phyloP scores from a whole-genome alignment of 2,797 vertebrate species.

The Hyperoplus lanceolatus region DNA sequence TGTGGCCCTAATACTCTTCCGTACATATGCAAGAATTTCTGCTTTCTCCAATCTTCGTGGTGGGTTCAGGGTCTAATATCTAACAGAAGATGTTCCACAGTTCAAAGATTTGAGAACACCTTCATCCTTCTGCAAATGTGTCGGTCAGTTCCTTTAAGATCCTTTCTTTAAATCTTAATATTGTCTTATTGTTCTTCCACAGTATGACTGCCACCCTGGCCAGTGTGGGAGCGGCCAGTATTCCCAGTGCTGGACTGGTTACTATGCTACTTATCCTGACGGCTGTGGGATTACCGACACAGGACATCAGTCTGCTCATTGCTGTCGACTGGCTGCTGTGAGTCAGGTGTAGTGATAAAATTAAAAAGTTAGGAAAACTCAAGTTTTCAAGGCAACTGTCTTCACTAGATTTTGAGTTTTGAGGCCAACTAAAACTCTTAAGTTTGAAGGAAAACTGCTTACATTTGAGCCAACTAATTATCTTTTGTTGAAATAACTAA shows the following conservation, averaged over 20 bases:
- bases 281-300: constrained; percentile 85
- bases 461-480: too few relatives aligned
- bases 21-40: background rate
- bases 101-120: background rate
- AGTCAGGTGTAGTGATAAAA: constrained; percentile 73
- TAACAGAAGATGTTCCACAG: too few relatives aligned
- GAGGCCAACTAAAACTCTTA: too few relatives aligned
- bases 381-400: too few relatives aligned
- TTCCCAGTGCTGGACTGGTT: constrained; percentile 90
- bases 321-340: constrained; percentile 91
- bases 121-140: background rate
- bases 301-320: constrained; percentile 89
- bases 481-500: too few relatives aligned
- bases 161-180: background rate
- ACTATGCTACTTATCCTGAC: constrained; percentile 91
- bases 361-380: too few relatives aligned
- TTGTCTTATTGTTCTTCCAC: constrained; percentile 6
- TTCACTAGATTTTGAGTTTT: too few relatives aligned
- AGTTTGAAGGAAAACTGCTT: too few relatives aligned
- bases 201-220: constrained; percentile 91
- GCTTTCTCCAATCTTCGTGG: background rate
- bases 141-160: background rate
- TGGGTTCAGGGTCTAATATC: constrained; percentile 2
- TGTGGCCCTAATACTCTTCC: too few relatives aligned
- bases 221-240: constrained; percentile 90